Base-by-base conservation (phyloP, 2,888 invertebrate genomes). In the Linnaemya vulpina region DNA sequence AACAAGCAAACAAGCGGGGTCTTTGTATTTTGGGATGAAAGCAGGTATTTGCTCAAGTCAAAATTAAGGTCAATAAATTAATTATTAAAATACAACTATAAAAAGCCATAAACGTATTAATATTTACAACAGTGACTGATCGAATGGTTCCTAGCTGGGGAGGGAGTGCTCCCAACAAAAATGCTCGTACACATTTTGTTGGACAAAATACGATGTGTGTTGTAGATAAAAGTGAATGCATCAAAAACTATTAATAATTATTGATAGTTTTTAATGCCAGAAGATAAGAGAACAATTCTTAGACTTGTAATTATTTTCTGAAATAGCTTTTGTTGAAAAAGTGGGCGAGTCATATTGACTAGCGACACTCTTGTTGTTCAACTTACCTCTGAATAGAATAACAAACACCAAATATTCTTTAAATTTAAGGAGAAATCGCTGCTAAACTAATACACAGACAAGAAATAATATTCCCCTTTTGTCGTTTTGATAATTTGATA, bases 41-140 rank as follows among this genome's bases (percentile, higher is more conserved):
- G 49, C n/a, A 40, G 9, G 53, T 70, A 70, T 70, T 60, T 68
- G 15, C 22, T 60, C 30, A 70, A 70, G 25, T 46, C 40, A 20
- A 71, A 70, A 81, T 73, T 77, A 63, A 74, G 76, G 84, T 68
- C 81, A 84, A 77, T 49, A 73, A 74, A 76, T 67, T 60, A 76
- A 76, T 80, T 38, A 70, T 53, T 20, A 38, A n/a, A 46, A 65
- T 7, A 40, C 1, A 40, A 3, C 8, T n/a, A n/a, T n/a, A 40
- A 40, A 60, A 60, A 15, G 40, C 17, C 43, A 55, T 20, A 58
- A 67, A 62, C 10, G 78, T 25, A 49, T 43, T 17, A 10, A 67
- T 51, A 35, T 40, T 25, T n/a, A 35, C 7, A 53, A 17, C 10
- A 78, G 53, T 30, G 13, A 17, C 43, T 30, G 11, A 10, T 40